Evolutionary conservation across 53 echinoderm and acorn worm genomes (phyloP).

Genomic region (Actinopyga echinites): DNA sequence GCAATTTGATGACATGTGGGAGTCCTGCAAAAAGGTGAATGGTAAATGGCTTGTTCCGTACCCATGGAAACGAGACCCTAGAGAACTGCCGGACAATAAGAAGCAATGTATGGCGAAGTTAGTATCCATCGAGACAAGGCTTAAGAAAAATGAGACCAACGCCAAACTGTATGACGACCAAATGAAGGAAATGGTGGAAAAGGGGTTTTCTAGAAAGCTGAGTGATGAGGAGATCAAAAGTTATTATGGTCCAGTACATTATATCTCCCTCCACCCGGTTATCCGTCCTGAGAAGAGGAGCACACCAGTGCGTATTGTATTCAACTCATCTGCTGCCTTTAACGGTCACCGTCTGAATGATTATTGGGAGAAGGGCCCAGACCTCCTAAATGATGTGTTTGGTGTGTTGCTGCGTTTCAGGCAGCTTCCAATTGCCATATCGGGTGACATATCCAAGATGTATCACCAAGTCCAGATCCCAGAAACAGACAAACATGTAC

Average conservation of each 20-base stretch:
- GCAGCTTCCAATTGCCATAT: neutral
- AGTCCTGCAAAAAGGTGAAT: constrained; percentile 52
- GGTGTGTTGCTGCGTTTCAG: neutral
- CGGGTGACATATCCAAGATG: constrained; percentile 42
- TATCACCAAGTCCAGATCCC: constrained; percentile 51
- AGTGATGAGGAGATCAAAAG: neutral
- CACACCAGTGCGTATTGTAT: neutral
- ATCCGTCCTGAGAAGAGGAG: neutral
- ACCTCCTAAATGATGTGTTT: neutral
- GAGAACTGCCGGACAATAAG: constrained; percentile 55
- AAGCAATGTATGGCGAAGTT: constrained; percentile 25
- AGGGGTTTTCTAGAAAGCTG: neutral
- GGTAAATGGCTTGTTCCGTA: constrained; percentile 59
- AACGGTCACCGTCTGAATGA: neutral
- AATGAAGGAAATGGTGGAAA: neutral
- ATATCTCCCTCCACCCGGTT: neutral
- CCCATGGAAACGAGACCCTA: constrained; percentile 65
- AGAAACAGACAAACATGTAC: constrained; percentile 37
- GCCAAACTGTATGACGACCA: neutral
- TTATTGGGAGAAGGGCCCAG: neutral
- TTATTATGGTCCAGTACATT: neutral
- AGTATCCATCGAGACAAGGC: neutral
- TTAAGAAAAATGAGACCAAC: neutral
- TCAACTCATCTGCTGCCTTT: neutral
- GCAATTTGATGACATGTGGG: constrained; percentile 36